These are phyloP conservation scores for Matsumyia berberina DNA, from an alignment of 2,888 invertebrate genomes.

Conservation along the genomic window DNA sequence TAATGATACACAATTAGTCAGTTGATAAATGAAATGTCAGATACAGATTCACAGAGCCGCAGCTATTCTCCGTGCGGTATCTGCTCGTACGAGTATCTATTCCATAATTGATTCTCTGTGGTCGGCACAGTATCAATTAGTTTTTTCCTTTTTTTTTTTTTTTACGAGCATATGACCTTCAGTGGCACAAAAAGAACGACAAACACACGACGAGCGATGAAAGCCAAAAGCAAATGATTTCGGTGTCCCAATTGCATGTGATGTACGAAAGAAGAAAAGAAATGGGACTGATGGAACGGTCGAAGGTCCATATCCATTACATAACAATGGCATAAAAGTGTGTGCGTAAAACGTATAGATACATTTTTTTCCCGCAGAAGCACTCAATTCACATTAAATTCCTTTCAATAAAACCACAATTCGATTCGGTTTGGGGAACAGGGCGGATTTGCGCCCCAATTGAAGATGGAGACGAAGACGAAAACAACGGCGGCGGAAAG, in stretches of 20 bases:
- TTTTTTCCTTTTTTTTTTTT: conserved; percentile 6
- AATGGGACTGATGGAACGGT: conserved; percentile 16
- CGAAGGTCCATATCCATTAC: conserved; percentile 41
- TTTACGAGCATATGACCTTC: conserved; percentile 3
- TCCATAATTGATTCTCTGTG: conserved; percentile 33
- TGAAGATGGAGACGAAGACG: no score
- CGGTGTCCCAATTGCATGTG: conserved; percentile 31
- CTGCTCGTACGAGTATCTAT: conserved; percentile 27
- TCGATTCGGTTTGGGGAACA: conserved; percentile 35
- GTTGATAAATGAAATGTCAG: conserved; percentile 83
- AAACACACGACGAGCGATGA: neutral
- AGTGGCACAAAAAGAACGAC: conserved; percentile 11
- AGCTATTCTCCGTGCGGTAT: no score
- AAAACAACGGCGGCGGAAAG: no score
- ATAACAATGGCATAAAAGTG: conserved; percentile 36
- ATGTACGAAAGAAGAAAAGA: conserved; percentile 7
- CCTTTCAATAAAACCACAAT: conserved; percentile 52
- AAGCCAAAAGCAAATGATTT: conserved; percentile 30
- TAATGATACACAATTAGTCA: conserved; percentile 83
- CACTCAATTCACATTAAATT: conserved; percentile 53
- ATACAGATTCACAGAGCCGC: conserved; percentile 78
- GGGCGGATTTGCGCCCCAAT: conserved; percentile 13
- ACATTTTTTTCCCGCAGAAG: conserved; percentile 25
- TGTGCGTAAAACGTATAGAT: conserved; percentile 25
- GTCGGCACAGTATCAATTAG: conserved; percentile 31